Conservation (phyloP, 1,140 invertebrate species). For the Apis florea region DNA sequence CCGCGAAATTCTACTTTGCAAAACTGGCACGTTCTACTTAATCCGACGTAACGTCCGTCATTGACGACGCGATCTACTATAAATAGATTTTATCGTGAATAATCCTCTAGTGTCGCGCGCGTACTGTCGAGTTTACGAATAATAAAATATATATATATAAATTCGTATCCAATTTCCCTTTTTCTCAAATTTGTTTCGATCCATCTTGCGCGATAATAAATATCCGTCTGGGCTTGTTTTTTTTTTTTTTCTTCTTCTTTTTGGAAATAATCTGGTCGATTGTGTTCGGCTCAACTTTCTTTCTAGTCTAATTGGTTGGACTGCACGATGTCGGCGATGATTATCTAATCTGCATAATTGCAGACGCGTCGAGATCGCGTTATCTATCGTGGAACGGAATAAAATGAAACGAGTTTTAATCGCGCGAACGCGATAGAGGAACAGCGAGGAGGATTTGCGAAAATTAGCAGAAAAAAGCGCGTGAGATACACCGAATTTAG, state of each 20-base stretch:
- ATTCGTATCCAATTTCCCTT: too few relatives aligned
- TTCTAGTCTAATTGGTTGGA: too few relatives aligned
- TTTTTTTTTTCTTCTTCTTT: too few relatives aligned
- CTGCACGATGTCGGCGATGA: background rate
- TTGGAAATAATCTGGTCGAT: too few relatives aligned
- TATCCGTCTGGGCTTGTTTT: too few relatives aligned
- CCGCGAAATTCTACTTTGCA: slow-evolving; percentile 26
- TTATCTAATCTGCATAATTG: background rate
- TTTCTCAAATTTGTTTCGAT: background rate
- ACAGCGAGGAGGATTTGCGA: background rate
- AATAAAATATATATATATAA: slow-evolving; percentile 2
- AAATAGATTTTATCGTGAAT: slow-evolving; percentile 49
- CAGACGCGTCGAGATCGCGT: background rate
- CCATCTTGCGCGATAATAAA: too few relatives aligned
- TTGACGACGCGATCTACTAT: slow-evolving; percentile 37
- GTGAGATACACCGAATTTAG: background rate
- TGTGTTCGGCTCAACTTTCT: too few relatives aligned
- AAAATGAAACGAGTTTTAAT: background rate
- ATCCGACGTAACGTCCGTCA: slow-evolving; percentile 29
- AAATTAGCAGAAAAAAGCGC: background rate
- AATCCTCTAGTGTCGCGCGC: slow-evolving; percentile 27
- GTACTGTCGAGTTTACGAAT: background rate
- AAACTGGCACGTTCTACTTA: slow-evolving; percentile 43
- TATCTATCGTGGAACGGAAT: background rate
- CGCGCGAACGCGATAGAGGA: background rate